Base-by-base conservation (phyloP, 2,888 invertebrate genomes). In the Metalampra italica region DNA sequence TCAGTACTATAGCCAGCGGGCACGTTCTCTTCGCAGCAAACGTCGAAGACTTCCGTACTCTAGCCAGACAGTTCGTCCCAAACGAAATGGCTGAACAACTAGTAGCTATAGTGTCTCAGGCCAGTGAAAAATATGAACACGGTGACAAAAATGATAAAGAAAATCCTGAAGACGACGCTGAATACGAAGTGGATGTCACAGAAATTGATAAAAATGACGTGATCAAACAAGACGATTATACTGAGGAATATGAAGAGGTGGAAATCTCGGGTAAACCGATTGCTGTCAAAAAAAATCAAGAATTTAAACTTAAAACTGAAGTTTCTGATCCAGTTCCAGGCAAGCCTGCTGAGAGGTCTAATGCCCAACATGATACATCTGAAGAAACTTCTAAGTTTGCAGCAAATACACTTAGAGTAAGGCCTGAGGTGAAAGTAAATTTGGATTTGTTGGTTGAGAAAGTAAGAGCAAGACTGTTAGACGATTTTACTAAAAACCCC, bases 1-100 rank as follows among this genome's bases (percentile, higher is more conserved):
- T 54, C 22, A 36, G 40, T 29, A 32, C 36, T 14, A 36, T 46
- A 7, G 9, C 52, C 9, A 42, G 56, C 12, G 50, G 52, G 7
- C 57, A 67, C 29, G 69, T 76, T 0, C 41, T 80, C 0, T 49
- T 79, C 0, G 67, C 77, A 3, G 74, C 68, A 0, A 73, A 80
- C 13, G 32, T 70, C 2, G 70, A 78, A 0, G 80, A 80, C 13
- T 72, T 82, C 32, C 58, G 57, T 39, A 53, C 45, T 0, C 50
- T 82, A 45, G 76, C 75, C 0, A 70, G 65, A 13, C 68, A 73
- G 51, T 58, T 75, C 1, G 59, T 67, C 0, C 71, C 78, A 0
- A 57, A 59, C 29, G 48, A 60, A 4, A 44, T 76, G 0, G 72
- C 67, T 0, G 56, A 68, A 0, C 59, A 73, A 56, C 46, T 79